A percentile compares a stretch with the other conserved stretches of the same genome.
Evolutionary conservation across 2,113 vertebrate species (phyloP).

Genomic region (Panthera leo): DNA sequence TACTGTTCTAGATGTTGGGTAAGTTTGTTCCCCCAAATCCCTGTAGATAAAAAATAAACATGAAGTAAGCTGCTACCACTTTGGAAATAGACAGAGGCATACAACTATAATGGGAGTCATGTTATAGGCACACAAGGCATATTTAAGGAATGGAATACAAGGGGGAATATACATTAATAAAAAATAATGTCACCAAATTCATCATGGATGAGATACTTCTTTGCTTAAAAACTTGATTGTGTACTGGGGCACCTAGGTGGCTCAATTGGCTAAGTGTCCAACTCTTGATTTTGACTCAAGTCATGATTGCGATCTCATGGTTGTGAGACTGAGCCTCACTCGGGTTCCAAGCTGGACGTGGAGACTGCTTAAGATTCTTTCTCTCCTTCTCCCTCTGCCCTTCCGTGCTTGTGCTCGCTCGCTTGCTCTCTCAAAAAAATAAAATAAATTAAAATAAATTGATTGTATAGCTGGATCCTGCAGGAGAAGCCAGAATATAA

Average conservation of each 20-base stretch:
- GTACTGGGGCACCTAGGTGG: no score
- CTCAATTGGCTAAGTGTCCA: no score
- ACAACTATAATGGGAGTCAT: neutral
- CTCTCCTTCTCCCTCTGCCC: no score
- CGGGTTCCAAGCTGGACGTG: no score
- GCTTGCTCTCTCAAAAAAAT: no score
- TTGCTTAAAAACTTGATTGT: neutral
- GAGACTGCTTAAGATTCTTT: no score
- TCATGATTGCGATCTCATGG: no score
- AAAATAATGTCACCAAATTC: neutral
- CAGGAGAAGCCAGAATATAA: no score
- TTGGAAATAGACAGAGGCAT: neutral
- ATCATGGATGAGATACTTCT: neutral
- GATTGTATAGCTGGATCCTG: neutral
- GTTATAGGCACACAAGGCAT: neutral
- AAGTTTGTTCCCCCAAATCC: neutral
- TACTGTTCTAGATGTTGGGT: neutral
- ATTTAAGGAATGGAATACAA: neutral
- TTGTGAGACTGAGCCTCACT: no score
- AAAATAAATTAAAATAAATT: no score
- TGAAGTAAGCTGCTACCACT: neutral
- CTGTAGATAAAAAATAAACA: neutral
- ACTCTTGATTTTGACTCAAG: no score
- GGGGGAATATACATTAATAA: neutral
- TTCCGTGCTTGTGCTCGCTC: no score